Conservation (phyloP, 2,797 vertebrate species). For the Sorex maritimensis region DNA sequence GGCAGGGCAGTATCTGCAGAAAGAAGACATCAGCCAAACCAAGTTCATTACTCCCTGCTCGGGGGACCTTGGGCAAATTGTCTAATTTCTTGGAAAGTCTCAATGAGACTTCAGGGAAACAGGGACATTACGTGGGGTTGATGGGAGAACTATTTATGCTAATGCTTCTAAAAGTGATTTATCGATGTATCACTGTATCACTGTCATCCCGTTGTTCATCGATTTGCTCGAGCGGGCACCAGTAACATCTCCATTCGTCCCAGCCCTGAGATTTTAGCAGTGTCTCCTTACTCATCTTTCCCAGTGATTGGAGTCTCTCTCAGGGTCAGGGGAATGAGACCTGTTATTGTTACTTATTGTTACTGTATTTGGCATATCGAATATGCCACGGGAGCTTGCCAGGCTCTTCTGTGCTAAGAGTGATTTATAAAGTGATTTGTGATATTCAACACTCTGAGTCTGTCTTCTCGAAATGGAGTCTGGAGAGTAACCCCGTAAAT, state of each 20-base stretch:
- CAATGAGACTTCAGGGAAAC: not conserved
- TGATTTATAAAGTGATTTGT: not conserved
- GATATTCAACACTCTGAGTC: not conserved
- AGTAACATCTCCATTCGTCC: no score
- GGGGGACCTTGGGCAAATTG: not conserved
- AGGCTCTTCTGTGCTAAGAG: not conserved
- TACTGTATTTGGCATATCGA: no score
- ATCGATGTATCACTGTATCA: no score
- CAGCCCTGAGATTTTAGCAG: no score
- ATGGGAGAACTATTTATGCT: not conserved
- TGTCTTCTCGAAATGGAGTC: not conserved
- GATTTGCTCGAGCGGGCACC: no score
- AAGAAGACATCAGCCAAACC: rapidly evolving
- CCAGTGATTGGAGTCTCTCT: no score
- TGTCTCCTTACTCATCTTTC: no score
- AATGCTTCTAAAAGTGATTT: not conserved
- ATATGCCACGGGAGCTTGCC: no score
- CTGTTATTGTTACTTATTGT: no score
- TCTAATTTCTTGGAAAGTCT: not conserved
- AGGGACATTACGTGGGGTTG: not conserved
- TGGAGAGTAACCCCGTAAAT: not conserved
- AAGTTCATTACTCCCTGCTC: not conserved
- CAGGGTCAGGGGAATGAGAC: no score
- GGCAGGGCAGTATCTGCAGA: no score
- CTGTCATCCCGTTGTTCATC: no score